Conservation (phyloP, 2,888 invertebrate genomes). For the Prosapia bicincta region DNA sequence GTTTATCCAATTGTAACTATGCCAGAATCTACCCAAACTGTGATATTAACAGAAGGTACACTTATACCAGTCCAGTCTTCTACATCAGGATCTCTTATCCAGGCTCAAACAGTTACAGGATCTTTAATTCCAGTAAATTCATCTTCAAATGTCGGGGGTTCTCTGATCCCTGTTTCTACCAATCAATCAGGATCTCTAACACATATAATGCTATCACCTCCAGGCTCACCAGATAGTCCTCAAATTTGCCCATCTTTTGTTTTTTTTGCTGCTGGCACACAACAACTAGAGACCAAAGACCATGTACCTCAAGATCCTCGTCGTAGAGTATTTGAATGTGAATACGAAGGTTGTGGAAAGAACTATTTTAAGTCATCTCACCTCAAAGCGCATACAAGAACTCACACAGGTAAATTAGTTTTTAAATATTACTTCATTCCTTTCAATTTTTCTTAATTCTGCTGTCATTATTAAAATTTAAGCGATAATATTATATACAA, state of each 20-base stretch:
- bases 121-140: slow-evolving; percentile 15
- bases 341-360: slow-evolving; percentile 85
- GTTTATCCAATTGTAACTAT: slow-evolving; percentile 35
- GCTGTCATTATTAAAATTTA: too few relatives aligned
- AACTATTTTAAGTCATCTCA: slow-evolving; percentile 97
- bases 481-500: too few relatives aligned
- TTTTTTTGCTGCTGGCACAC: slow-evolving; percentile 16
- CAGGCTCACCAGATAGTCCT: slow-evolving; percentile 51
- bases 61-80: slow-evolving; percentile 39
- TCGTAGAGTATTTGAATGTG: slow-evolving; percentile 79
- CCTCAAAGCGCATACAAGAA: slow-evolving; percentile 89
- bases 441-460: too few relatives aligned
- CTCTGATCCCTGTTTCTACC: neutral
- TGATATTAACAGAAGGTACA: slow-evolving; percentile 40
- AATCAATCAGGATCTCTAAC: slow-evolving; percentile 5
- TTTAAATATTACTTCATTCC: too few relatives aligned
- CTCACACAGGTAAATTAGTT: slow-evolving; percentile 64
- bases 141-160: neutral
- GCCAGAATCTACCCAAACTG: slow-evolving; percentile 33
- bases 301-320: slow-evolving; percentile 45
- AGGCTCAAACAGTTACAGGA: slow-evolving; percentile 8
- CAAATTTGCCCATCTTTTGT: slow-evolving; percentile 39
- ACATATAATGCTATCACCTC: slow-evolving; percentile 36
- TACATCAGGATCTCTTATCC: slow-evolving; percentile 11
- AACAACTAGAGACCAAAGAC: slow-evolving; percentile 22